These are phyloP conservation scores for Clarias fuscus DNA, from an alignment of 2,797 vertebrate genomes.

Conservation along the genomic window DNA sequence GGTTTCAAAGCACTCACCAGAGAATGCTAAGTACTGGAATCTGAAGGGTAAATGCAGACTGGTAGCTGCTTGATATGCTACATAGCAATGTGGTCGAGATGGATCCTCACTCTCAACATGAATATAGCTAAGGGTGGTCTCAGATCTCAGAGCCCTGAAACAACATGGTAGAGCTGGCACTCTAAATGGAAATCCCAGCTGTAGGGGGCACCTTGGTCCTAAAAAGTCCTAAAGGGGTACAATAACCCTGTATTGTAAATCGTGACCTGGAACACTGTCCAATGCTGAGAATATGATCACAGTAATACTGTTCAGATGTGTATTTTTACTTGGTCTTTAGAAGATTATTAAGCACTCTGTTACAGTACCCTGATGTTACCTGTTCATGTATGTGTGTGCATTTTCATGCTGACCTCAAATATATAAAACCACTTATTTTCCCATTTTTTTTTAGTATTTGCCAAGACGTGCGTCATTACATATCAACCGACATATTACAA, in stretches of 20 bases:
- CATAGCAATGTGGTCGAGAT: neutral
- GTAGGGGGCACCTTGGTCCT: slow-evolving; percentile 12
- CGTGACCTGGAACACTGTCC: neutral
- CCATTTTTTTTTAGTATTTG: neutral
- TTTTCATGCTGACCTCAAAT: neutral
- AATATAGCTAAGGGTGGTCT: neutral
- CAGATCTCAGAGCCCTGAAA: neutral
- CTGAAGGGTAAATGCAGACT: neutral
- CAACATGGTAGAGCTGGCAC: neutral
- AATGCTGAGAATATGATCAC: neutral
- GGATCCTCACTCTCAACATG: slow-evolving; percentile 5
- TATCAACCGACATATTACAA: neutral
- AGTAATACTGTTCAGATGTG: neutral
- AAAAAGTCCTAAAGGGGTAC: slow-evolving; percentile 4
- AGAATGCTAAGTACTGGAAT: slow-evolving; percentile 32
- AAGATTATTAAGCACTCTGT: neutral
- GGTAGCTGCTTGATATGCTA: slow-evolving; percentile 15
- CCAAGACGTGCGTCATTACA: neutral
- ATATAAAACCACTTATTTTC: neutral
- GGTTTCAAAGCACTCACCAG: neutral
- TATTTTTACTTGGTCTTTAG: neutral
- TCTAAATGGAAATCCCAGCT: slow-evolving; percentile 28
- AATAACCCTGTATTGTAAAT: slow-evolving; percentile 22
- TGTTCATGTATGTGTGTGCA: neutral
- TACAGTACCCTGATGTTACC: neutral